Conservation (phyloP, 2,888 invertebrate species). For the Atrina japonica region DNA sequence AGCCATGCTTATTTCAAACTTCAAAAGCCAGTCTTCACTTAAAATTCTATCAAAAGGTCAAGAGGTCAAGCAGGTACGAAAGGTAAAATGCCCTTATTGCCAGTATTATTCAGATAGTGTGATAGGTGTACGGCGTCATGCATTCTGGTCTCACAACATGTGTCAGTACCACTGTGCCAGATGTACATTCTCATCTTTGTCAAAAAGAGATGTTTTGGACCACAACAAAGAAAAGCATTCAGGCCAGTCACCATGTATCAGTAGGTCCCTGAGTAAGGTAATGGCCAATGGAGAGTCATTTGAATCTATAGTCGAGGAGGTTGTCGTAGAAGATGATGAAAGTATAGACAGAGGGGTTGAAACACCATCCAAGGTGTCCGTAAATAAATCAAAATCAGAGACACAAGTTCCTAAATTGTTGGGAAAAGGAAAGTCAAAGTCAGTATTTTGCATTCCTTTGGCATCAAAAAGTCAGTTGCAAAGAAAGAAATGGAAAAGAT, state of each 20-base stretch:
- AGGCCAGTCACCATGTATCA: slow-evolving; percentile 12
- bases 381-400: not conserved
- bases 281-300: not conserved
- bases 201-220: slow-evolving; percentile 18
- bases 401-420: not conserved
- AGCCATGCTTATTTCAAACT: not conserved
- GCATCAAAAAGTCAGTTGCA: not conserved
- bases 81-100: slow-evolving; percentile 26
- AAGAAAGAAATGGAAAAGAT: not conserved
- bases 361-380: not conserved
- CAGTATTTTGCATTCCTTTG: not conserved
- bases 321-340: not conserved
- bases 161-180: slow-evolving; percentile 48
- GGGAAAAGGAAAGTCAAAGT: not conserved
- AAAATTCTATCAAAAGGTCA: not conserved
- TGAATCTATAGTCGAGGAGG: not conserved
- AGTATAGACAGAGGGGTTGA: not conserved
- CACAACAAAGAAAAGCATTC: slow-evolving; percentile 31
- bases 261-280: slow-evolving; percentile 16
- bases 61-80: not conserved
- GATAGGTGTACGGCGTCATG: slow-evolving; percentile 26
- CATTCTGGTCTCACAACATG: slow-evolving; percentile 35
- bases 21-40: not conserved
- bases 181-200: slow-evolving; percentile 41
- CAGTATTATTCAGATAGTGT: slow-evolving; percentile 13